phyloP scores from a whole-genome alignment of 2,888 invertebrate species.

The Chymomyza procnemis region DNA sequence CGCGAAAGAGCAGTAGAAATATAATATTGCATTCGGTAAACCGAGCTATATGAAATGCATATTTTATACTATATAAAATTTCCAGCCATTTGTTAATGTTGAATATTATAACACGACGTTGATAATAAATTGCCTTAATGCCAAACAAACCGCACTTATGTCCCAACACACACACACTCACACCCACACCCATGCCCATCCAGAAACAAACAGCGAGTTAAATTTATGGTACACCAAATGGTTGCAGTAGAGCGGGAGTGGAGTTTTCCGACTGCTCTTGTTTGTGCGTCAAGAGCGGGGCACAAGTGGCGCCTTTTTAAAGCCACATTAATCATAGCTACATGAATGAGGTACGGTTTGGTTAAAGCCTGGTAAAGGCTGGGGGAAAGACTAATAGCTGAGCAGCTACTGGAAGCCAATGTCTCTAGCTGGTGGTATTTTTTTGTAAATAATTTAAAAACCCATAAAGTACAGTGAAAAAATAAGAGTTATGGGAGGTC shows the following conservation, averaged over 20 bases:
- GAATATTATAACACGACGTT: slow-evolving; percentile 58
- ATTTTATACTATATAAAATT: slow-evolving; percentile 22
- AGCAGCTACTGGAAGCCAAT: neutral
- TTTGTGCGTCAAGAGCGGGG: neutral
- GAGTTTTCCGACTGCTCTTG: neutral
- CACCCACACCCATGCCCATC: neutral
- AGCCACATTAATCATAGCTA: slow-evolving; percentile 63
- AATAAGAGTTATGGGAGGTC: slow-evolving; percentile 53
- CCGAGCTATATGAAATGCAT: neutral
- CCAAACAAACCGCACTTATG: slow-evolving; percentile 42
- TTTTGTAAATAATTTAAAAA: slow-evolving; percentile 58
- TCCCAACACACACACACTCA: slow-evolving; percentile 2
- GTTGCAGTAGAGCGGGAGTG: neutral
- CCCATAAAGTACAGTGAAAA: slow-evolving; percentile 41
- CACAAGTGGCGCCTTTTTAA: slow-evolving; percentile 67
- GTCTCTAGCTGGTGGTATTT: slow-evolving; percentile 10
- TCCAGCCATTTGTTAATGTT: slow-evolving; percentile 56
- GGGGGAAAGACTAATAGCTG: neutral
- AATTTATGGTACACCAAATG: slow-evolving; percentile 9
- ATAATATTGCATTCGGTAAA: slow-evolving; percentile 28
- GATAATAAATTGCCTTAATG: slow-evolving; percentile 59
- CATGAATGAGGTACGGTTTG: neutral
- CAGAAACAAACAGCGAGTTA: slow-evolving; percentile 17
- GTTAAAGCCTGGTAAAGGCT: too few species aligned
- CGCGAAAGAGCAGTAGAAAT: too few species aligned